Conservation (phyloP, 2,888 invertebrate genomes). For the Saturnia pavonia region DNA sequence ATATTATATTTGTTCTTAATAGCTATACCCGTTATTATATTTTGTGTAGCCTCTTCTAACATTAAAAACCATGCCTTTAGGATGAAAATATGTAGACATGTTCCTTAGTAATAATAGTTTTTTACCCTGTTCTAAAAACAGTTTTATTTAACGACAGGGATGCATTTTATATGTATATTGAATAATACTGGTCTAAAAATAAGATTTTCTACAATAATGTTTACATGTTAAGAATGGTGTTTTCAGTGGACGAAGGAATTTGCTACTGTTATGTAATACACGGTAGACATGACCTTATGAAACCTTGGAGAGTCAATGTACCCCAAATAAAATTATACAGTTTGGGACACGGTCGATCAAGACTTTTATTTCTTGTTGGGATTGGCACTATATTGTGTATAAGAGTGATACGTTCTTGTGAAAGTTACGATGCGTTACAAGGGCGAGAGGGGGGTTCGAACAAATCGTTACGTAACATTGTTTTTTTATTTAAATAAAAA, state of each 20-base stretch:
- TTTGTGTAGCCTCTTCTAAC: background rate
- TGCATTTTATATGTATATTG: no score
- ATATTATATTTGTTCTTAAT: slow-evolving; percentile 2
- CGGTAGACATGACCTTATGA: background rate
- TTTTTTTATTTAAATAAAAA: no score
- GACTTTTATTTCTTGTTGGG: slow-evolving; percentile 2
- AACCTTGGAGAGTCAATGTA: slow-evolving; percentile 3
- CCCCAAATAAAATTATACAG: background rate
- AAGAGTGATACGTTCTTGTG: background rate
- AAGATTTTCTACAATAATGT: background rate
- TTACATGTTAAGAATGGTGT: background rate
- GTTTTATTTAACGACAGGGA: no score
- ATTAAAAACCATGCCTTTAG: background rate
- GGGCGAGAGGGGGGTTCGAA: no score
- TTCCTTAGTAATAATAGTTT: no score
- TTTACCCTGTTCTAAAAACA: no score
- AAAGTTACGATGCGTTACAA: no score
- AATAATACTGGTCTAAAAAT: background rate
- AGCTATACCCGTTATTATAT: background rate
- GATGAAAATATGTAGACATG: background rate
- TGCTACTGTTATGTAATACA: background rate
- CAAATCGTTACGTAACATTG: no score
- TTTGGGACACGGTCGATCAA: background rate
- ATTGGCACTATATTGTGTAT: background rate
- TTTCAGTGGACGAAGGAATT: background rate